Base-by-base conservation (phyloP, 2,888 invertebrate species). In the Leptothorax acervorum region DNA sequence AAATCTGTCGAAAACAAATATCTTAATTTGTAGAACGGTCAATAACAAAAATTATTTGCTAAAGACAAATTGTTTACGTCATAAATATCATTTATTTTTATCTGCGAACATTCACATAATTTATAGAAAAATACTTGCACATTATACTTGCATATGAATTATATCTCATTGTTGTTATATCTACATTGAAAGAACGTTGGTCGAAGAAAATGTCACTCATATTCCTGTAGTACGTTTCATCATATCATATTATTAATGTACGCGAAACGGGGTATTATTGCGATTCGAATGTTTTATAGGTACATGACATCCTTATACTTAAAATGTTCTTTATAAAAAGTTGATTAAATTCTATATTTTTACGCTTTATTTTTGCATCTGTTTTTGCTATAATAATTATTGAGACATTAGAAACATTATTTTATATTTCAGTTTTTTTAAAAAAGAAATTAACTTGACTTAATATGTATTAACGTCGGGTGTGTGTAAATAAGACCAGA, bases 331-430 rank as follows among this genome's bases (percentile, higher is more conserved):
- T 28, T 51, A 35, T 73, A 51, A 82, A 71, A 85, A 83, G 63
- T 63, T 60, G 68, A 82, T 79, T 39, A 39, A 74, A 79, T 70
- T 83, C 60, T 57, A 48, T 76, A 70, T 68, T 65, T 83, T 83
- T 68, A 70, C 62, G 76, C 31, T 35, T 48, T 15, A 39, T 75
- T 78, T 76, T 28, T 18, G 60, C 57, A 15, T 31, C 15, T 35
- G 28, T 51, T 68, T n/a, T 12, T 2, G 5, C 51, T 2, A 31
- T 11, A 6, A 11, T 51, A 28, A 70, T 53, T 31, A 23, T 53
- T n/a, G 6, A 23, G 23, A 4, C 11, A 6, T 23, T 65, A 42
- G 42, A 65, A 65, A 45, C 65, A 63, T 11, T 5, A 39, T 63
- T 63, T 39, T 18, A 39, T 2, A 48, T 15, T 48, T 15, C 1